Evolutionary conservation across 2,888 invertebrate genomes (phyloP).

Genomic region (Agrochola litura): DNA sequence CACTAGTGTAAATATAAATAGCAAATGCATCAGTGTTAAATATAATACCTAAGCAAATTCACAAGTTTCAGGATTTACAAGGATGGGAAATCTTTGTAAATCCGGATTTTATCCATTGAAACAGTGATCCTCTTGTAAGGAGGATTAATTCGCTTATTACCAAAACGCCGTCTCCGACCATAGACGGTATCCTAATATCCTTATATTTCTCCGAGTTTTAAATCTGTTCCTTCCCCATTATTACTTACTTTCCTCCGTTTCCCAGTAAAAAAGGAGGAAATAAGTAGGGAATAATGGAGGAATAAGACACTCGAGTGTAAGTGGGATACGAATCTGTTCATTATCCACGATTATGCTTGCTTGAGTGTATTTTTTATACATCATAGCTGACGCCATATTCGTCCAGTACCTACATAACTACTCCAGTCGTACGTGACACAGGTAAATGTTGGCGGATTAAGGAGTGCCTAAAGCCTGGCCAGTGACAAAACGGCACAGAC

Average conservation of each 20-base stretch:
- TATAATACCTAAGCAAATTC: not conserved
- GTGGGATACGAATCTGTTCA: conserved; percentile 6
- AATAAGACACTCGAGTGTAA: conserved; percentile 4
- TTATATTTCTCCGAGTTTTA: conserved; percentile 21
- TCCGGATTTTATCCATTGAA: conserved; percentile 17
- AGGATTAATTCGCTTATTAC: conserved; percentile 4
- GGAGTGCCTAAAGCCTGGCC: conserved; percentile 17
- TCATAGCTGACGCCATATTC: conserved; percentile 6
- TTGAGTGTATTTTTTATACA: conserved; percentile 32
- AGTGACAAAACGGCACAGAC: conserved; percentile 14
- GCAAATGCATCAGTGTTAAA: not conserved
- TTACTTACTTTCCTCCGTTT: not conserved
- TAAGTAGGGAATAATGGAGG: not conserved
- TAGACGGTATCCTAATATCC: not conserved
- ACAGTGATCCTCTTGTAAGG: not conserved
- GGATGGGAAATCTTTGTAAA: not conserved
- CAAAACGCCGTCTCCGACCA: not conserved
- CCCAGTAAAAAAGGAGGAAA: not conserved
- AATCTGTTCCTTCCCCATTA: not conserved
- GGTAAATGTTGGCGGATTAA: conserved; percentile 34
- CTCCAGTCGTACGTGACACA: conserved; percentile 39
- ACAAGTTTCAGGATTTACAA: not conserved
- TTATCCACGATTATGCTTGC: not conserved
- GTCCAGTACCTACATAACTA: not conserved
- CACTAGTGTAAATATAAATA: not conserved